Base-by-base conservation (phyloP, 2,113 vertebrate species). In the Cepphus grylle region DNA sequence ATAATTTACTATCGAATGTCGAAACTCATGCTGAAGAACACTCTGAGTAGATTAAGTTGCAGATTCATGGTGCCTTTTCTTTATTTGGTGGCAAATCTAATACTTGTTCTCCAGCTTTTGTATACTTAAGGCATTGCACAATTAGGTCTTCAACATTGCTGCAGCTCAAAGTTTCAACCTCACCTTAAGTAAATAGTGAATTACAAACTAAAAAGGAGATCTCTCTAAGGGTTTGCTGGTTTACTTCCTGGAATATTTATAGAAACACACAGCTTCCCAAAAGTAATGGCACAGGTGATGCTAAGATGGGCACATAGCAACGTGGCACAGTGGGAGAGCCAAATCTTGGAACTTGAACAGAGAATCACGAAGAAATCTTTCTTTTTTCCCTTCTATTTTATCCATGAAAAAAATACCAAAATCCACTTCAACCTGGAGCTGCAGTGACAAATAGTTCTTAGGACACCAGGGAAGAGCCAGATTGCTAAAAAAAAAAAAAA, bases 131-230 rank as follows among this genome's bases (percentile, higher is more conserved):
- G 90, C 1, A 5, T 94, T 91, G 66, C 52, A 62, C 76, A 73
- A 2, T n/a, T 69, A 86, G 36, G 36, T 42, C 83, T 86, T 63
- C 58, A 61, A 3, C 0, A 0, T 38, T 23, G 38, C 12, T 42
- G 50, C 30, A 67, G 62, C 74, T 89, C 58, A 11, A 71, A 66
- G 88, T 92, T 81, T 83, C 74, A 92, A 69, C 90, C 84, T 93
- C 90, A 87, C 82, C 94, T 91, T 95, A 84, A 83, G 89, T 76
- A 94, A 94, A 86, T 3, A 91, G 34, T 9, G 2, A 92, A 49
- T 77, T 82, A 65, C 58, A 61, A 83, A 82, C 20, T 25, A n/a
- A 67, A 88, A 96, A 84, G 53, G 52, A 92, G 21, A 55, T 70
- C 20, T 76, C 8, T 52, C 18, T 27, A 79, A 38, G 4, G 29